These are phyloP conservation scores for Pygoscelis antarcticus DNA, from an alignment of 2,113 vertebrate species.

Conservation along the genomic window DNA sequence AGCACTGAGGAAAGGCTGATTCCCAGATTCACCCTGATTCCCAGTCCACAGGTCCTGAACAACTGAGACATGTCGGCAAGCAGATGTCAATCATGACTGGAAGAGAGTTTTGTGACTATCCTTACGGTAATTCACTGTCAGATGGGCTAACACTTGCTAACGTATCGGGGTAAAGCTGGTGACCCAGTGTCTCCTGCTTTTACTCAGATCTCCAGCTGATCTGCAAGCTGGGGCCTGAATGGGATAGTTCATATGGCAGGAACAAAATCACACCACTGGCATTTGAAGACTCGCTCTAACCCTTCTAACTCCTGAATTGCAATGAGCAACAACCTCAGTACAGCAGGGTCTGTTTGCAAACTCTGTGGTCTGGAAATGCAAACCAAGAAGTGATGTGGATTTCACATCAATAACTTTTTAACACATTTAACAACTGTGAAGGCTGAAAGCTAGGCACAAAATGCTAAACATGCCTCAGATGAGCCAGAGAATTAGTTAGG, in stretches of 20 bases:
- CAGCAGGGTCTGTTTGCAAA: not conserved
- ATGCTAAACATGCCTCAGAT: not conserved
- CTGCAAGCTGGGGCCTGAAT: not conserved
- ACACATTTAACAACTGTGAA: not conserved
- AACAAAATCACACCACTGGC: not conserved
- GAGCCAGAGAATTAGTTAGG: not conserved
- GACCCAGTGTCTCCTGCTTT: not conserved
- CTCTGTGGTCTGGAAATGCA: not conserved
- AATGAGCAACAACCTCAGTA: not conserved
- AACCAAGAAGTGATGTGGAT: not conserved
- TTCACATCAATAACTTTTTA: slow-evolving; percentile 9
- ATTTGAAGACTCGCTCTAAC: not conserved
- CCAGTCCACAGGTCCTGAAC: not conserved
- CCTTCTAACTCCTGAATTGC: not conserved
- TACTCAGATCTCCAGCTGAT: not conserved
- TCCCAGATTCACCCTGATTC: not conserved
- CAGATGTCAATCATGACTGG: not conserved
- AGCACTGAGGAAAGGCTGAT: not conserved
- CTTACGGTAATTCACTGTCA: not conserved
- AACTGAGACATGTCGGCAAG: not conserved
- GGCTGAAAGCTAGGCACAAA: not conserved
- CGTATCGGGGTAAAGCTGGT: not conserved
- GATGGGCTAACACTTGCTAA: not conserved
- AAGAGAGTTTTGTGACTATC: not conserved
- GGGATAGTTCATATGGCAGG: not conserved